Evolutionary conservation across 2,113 vertebrate genomes (phyloP), one percentile per base, ranked within the genome.

Genomic region (Corynorhinus townsendii): DNA sequence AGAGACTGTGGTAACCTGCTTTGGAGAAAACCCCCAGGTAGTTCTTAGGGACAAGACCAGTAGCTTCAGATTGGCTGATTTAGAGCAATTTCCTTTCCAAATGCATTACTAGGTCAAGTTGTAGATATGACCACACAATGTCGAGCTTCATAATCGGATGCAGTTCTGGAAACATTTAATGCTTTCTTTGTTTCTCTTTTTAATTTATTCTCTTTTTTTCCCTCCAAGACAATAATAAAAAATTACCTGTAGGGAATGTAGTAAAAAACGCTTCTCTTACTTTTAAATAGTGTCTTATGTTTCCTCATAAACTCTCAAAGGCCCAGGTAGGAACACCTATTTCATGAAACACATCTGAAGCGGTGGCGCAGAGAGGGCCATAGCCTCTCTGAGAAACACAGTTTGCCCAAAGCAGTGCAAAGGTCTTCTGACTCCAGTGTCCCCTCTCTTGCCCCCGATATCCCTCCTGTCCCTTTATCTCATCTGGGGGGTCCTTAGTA

Each of bases 401-500:
- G 43, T 87, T 81, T 77, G 35, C 43, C 11, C 1, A 0, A 71
- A 73, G 73, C 62, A 19, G 45, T 62, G 33, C 69, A 81, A 64
- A 95, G 75, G 26, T 59, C 56, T 83, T 33, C 12, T 95, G 79
- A 92, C 68, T 92, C 82, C 62, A 16, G 1, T 35, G 59, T 62
- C 26, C 11, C 4, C 14, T 54, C 8, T 86, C 59, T 71, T 86
- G 62, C 3, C 28, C 43, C 14, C 26, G 59, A 12, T 3, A 26
- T 82, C 30, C 24, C 28, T 22, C 26, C 1, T 0, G 26, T 85
- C 20, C 43, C 4, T 96, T 96, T 54, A n/a, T 92, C 68, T 69
- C 85, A 83, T 43, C 77, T 33, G 45, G 87, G 26, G 26, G 84
- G 24, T 89, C 56, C 69, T 96, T 96, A 93, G 87, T 84, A 80